These are phyloP conservation scores for Pampus argenteus DNA, from an alignment of 2,797 vertebrate genomes.

Conservation along the genomic window DNA sequence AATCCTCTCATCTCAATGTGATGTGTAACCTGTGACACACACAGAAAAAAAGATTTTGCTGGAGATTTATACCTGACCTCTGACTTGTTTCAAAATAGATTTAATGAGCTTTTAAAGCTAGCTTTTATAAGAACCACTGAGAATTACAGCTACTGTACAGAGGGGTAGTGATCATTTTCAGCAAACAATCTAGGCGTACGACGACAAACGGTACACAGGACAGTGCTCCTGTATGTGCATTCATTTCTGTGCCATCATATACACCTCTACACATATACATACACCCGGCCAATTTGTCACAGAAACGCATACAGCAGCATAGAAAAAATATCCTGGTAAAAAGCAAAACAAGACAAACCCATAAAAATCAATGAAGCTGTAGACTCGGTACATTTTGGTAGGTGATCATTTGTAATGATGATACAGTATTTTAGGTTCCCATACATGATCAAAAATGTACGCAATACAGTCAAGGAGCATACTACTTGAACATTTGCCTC, in stretches of 20 bases:
- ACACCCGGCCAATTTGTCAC: neutral
- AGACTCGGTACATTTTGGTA: no score
- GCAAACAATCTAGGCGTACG: neutral
- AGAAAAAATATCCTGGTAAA: neutral
- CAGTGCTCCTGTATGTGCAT: neutral
- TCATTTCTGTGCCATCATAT: neutral
- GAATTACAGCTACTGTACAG: slow-evolving; percentile 1
- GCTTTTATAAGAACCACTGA: slow-evolving; percentile 5
- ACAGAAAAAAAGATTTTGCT: slow-evolving; percentile 40
- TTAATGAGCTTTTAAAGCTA: slow-evolving; percentile 42
- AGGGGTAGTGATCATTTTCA: slow-evolving; percentile 3
- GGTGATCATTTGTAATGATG: slow-evolving; percentile 13
- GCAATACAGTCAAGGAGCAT: slow-evolving; percentile 5
- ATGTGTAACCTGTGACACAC: slow-evolving; percentile 47
- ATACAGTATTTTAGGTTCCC: neutral
- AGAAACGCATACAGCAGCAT: neutral
- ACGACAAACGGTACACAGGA: neutral
- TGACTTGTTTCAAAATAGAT: slow-evolving; percentile 54
- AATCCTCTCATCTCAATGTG: slow-evolving; percentile 67
- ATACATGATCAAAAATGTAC: neutral
- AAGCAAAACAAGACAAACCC: neutral
- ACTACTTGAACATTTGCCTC: slow-evolving; percentile 1
- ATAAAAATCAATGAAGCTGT: slow-evolving; percentile 19
- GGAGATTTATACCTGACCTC: slow-evolving; percentile 40
- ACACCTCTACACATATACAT: no score